phyloP scores from a whole-genome alignment of 2,888 invertebrate genomes.

The Drosophila basisetae region DNA sequence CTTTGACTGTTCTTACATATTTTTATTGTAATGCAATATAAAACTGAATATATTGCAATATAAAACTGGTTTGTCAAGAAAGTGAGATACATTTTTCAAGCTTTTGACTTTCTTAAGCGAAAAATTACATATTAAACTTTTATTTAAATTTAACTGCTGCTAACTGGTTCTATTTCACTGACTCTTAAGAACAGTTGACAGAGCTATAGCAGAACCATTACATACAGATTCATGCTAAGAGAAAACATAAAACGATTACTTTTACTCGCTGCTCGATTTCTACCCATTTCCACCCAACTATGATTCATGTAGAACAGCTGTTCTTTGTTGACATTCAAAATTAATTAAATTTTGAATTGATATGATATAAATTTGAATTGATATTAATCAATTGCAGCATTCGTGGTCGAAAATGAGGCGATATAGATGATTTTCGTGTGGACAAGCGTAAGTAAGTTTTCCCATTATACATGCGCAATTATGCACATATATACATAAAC shows the following conservation, averaged over 20 bases:
- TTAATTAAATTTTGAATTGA: too few relatives aligned
- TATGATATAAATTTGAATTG: neutral
- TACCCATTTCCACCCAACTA: neutral
- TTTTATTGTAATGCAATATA: neutral
- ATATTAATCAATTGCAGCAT: neutral
- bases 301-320: neutral
- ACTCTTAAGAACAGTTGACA: neutral
- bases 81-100: neutral
- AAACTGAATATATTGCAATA: neutral
- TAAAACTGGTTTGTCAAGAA: neutral
- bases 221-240: neutral
- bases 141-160: neutral
- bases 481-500: neutral
- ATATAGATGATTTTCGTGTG: neutral
- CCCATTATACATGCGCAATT: neutral
- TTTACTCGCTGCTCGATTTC: neutral
- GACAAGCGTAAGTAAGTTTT: neutral
- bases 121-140: too few relatives aligned
- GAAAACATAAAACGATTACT: neutral
- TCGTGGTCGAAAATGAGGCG: neutral
- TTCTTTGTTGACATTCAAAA: neutral
- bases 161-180: slow-evolving; percentile 1
- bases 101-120: neutral
- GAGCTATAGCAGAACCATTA: neutral
- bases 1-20: neutral